phyloP scores from a whole-genome alignment of 2,113 vertebrate species.

The Rhombomys opimus region DNA sequence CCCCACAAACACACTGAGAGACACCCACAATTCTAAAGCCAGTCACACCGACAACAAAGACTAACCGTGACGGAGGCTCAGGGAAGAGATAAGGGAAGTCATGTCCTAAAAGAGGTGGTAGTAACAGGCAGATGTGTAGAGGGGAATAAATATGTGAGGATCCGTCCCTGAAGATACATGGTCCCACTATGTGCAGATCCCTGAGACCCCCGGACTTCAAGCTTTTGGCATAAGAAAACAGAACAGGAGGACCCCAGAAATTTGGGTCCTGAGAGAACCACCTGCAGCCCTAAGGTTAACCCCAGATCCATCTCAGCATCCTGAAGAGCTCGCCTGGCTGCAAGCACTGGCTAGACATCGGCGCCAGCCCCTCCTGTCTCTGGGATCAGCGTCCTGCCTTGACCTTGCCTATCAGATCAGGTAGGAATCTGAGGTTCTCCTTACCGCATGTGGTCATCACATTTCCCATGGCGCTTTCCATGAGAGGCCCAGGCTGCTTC shows the following conservation, averaged over 20 bases:
- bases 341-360: constrained; percentile 58
- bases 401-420: constrained; percentile 80
- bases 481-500: constrained; percentile 74
- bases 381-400: constrained; percentile 74
- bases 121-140: background rate
- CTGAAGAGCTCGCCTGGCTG: background rate
- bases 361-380: constrained; percentile 63
- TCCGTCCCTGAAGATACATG: background rate
- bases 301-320: background rate
- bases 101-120: background rate
- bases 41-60: background rate
- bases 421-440: constrained; percentile 71
- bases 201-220: background rate
- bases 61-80: background rate
- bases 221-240: background rate
- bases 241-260: background rate
- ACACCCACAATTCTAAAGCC: background rate
- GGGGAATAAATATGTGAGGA: background rate
- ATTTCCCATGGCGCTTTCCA: constrained; percentile 81
- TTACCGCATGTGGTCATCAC: constrained; percentile 78
- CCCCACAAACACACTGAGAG: background rate
- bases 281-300: background rate
- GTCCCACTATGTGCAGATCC: background rate
- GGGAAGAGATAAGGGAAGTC: background rate
- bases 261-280: constrained; percentile 32